Percentiles rank a stretch among this genome's conserved stretches.
Conservation (phyloP, 1,140 invertebrate species). For the Augochlora pura region DNA sequence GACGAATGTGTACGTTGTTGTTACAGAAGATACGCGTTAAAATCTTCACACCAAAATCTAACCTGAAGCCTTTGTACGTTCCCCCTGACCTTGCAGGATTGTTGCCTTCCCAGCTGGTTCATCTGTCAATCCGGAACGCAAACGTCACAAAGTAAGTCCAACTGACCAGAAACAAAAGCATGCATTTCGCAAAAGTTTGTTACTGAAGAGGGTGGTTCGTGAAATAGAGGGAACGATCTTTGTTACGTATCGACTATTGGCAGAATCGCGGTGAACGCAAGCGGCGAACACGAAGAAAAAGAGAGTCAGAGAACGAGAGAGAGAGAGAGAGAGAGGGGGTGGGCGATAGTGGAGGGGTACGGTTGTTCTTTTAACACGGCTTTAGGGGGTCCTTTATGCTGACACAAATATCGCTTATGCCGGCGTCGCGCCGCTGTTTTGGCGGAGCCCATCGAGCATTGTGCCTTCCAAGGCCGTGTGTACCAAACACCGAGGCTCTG, state of each 20-base stretch:
- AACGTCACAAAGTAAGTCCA: no score
- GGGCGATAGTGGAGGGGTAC: slow-evolving; percentile 1
- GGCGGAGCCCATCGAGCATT: slow-evolving; percentile 79
- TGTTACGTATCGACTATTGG: no score
- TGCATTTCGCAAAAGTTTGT: not conserved
- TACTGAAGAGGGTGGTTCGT: not conserved
- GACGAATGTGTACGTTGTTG: no score
- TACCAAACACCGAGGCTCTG: slow-evolving; percentile 74
- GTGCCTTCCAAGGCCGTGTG: slow-evolving; percentile 73
- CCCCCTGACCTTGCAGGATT: no score
- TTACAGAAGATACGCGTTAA: no score
- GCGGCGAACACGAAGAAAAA: not conserved
- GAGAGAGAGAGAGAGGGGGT: slow-evolving; percentile 7
- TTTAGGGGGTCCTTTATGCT: slow-evolving; percentile 77
- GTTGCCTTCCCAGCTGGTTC: no score
- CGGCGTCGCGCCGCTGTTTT: slow-evolving; percentile 78
- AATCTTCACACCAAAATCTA: no score
- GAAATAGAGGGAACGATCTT: not conserved
- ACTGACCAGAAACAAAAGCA: no score
- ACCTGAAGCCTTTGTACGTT: no score
- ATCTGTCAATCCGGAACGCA: no score
- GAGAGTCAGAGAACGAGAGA: not conserved
- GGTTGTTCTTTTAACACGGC: slow-evolving; percentile 77
- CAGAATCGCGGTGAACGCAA: no score
- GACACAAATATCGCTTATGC: slow-evolving; percentile 81